Evolutionary conservation across 2,888 invertebrate genomes (phyloP).

Genomic region (Leistus spinibarbis): DNA sequence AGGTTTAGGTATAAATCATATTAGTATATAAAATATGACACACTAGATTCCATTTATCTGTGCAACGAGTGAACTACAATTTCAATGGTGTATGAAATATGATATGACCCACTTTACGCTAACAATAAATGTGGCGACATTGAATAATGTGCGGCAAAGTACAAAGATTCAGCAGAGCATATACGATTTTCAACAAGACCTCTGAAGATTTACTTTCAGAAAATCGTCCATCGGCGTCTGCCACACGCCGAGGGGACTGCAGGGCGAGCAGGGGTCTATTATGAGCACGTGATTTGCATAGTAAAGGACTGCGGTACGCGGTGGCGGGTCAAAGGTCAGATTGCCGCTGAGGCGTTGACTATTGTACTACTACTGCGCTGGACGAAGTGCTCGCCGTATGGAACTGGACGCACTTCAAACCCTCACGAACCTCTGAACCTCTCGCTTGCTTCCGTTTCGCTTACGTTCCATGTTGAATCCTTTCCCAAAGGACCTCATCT

Average conservation of each 20-base stretch:
- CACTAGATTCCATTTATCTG: background rate
- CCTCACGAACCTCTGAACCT: background rate
- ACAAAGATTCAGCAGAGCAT: background rate
- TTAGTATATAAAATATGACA: background rate
- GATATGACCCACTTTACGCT: background rate
- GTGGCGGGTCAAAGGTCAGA: slow-evolving; percentile 28
- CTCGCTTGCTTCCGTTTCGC: background rate
- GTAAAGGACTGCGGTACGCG: slow-evolving; percentile 14
- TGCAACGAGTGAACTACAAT: background rate
- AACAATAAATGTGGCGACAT: background rate
- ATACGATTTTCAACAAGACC: background rate
- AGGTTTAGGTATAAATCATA: no score
- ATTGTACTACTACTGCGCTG: background rate
- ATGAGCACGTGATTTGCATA: slow-evolving; percentile 31
- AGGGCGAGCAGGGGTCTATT: background rate
- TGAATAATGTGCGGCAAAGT: background rate
- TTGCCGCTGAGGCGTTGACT: background rate
- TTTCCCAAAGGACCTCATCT: slow-evolving; percentile 22
- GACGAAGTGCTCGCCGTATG: background rate
- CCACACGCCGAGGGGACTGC: background rate
- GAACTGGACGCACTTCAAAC: slow-evolving; percentile 1
- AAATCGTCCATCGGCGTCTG: background rate
- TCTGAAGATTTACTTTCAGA: background rate
- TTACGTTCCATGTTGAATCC: background rate
- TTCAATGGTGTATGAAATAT: background rate